Evolutionary conservation across 2,888 invertebrate genomes (phyloP).

Genomic region (Macrophya annulata): DNA sequence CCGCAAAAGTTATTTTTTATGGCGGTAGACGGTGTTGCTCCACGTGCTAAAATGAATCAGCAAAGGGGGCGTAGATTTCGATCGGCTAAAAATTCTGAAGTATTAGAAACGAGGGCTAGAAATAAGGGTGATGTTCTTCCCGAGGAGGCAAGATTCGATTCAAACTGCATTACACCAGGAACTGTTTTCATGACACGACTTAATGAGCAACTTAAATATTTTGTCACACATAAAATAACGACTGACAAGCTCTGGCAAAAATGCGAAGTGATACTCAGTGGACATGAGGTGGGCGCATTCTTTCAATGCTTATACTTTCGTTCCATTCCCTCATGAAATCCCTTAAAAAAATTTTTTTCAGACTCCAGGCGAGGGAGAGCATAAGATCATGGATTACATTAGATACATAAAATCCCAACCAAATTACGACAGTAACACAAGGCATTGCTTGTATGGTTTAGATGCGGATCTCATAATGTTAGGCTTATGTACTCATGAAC

Average conservation of each 20-base stretch:
- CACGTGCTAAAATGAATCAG: conserved; percentile 99
- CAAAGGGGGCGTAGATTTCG: conserved; percentile 95
- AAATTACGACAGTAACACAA: conserved; percentile 93
- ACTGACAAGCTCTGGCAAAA: conserved; percentile 94
- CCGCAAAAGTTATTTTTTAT: conserved; percentile 97
- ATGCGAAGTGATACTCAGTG: conserved; percentile 93
- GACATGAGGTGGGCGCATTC: conserved; percentile 88
- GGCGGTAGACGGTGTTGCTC: conserved; percentile 99
- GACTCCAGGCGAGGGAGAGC: conserved; percentile 98
- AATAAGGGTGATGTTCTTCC: conserved; percentile 91
- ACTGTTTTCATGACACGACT: conserved; percentile 95
- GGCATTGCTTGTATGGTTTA: conserved; percentile 98
- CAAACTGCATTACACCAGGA: conserved; percentile 99
- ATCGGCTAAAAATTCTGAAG: conserved; percentile 93
- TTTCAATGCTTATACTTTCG: background rate
- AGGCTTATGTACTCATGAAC: conserved; percentile 97
- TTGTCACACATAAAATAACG: conserved; percentile 91
- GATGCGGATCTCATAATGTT: conserved; percentile 99
- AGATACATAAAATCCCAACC: conserved; percentile 92
- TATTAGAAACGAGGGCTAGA: conserved; percentile 87
- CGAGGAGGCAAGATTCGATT: conserved; percentile 93
- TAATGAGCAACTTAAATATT: conserved; percentile 92
- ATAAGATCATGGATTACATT: conserved; percentile 99
- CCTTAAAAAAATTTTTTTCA: conserved; percentile 71
- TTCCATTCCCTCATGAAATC: no score